These are phyloP conservation scores for Brachionus koreanus DNA, from an alignment of 1,140 invertebrate species.

Conservation along the genomic window DNA sequence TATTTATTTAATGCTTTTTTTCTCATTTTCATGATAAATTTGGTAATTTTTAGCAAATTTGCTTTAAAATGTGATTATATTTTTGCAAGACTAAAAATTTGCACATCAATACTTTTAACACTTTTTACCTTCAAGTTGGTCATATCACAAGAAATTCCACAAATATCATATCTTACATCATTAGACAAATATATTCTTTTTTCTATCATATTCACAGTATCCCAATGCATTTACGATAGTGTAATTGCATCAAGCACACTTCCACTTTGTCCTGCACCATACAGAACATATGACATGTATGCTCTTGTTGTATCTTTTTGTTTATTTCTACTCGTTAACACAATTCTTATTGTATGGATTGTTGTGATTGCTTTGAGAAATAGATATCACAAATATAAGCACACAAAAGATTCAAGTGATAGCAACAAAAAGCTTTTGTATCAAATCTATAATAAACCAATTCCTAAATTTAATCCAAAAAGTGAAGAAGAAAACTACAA, in stretches of 20 bases:
- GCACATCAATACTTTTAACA: neutral
- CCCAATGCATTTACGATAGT: conserved; percentile 18
- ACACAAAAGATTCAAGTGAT: conserved; percentile 2
- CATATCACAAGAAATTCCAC: neutral
- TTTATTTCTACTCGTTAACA: neutral
- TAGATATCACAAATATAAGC: neutral
- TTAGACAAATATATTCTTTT: conserved; percentile 20
- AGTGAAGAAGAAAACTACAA: neutral
- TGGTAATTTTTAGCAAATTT: neutral
- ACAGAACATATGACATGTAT: neutral
- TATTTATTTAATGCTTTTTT: conserved; percentile 35
- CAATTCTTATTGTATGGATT: neutral
- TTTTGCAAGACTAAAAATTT: neutral
- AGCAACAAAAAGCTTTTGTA: neutral
- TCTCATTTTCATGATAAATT: neutral
- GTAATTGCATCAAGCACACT: neutral
- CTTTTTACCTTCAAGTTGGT: neutral
- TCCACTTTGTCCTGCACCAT: neutral
- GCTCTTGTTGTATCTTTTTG: neutral
- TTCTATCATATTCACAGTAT: neutral
- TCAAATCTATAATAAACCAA: neutral
- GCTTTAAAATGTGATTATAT: neutral
- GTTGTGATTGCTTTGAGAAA: neutral
- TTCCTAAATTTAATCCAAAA: neutral
- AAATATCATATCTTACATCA: conserved; percentile 24